These are phyloP conservation scores for Ailurus styani DNA, from an alignment of 2,113 vertebrate genomes.

Conservation along the genomic window DNA sequence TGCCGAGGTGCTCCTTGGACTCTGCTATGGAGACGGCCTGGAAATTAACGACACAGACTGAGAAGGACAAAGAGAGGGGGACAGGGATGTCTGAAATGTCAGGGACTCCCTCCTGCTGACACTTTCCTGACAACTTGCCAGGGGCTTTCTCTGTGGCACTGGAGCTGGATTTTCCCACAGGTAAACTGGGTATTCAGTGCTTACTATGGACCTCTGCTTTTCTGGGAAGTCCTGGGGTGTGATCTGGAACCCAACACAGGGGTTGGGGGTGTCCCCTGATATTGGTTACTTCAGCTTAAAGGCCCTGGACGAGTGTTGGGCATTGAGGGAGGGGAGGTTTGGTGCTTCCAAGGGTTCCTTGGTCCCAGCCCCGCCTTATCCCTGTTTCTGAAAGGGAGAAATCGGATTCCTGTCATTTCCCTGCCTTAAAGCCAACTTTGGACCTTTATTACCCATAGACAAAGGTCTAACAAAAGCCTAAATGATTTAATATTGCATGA, in stretches of 20 bases:
- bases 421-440: background rate
- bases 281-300: background rate
- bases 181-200: background rate
- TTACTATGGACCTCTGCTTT: background rate
- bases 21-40: conserved; percentile 56
- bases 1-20: background rate
- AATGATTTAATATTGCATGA: background rate
- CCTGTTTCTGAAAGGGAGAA: background rate
- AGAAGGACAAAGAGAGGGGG: conserved; percentile 16
- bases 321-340: background rate
- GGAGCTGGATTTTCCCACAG: conserved; percentile 41
- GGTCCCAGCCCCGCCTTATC: background rate
- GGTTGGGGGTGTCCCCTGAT: no score
- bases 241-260: background rate
- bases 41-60: conserved; percentile 1
- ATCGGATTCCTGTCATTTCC: background rate
- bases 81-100: conserved; percentile 12
- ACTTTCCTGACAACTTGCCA: background rate
- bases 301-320: background rate
- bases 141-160: background rate
- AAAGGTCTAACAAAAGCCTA: no score
- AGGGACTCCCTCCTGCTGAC: conserved; percentile 10
- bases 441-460: background rate
- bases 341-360: background rate
- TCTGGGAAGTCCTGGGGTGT: background rate